Percentiles rank a stretch among this genome's conserved stretches.
These are phyloP conservation scores for Odontocolon sp. DNA, from an alignment of 2,888 invertebrate genomes.

Conservation along the genomic window DNA sequence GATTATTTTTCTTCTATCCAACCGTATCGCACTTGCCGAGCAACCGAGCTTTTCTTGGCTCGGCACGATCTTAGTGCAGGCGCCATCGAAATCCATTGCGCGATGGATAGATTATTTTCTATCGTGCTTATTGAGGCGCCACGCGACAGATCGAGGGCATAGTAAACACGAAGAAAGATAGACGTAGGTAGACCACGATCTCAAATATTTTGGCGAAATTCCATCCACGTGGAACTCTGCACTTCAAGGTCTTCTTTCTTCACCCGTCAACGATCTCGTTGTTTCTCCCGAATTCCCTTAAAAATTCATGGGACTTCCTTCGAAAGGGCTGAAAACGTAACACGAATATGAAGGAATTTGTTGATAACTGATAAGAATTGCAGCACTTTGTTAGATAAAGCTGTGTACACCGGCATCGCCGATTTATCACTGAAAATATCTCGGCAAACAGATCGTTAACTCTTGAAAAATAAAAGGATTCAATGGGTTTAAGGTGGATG, in stretches of 20 bases:
- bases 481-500: background rate
- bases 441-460: conserved; percentile 12
- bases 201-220: conserved; percentile 37
- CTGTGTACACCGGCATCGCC: too few relatives aligned
- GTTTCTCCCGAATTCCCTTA: too few relatives aligned
- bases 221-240: conserved; percentile 38
- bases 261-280: too few relatives aligned
- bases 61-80: conserved; percentile 16
- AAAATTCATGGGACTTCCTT: too few relatives aligned
- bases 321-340: too few relatives aligned
- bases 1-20: conserved; percentile 44
- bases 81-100: conserved; percentile 14
- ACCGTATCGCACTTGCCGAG: background rate
- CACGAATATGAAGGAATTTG: too few relatives aligned
- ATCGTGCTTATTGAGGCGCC: conserved; percentile 41
- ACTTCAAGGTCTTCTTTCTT: conserved; percentile 12
- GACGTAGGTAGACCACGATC: conserved; percentile 6
- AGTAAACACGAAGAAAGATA: background rate
- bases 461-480: background rate
- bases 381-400: too few relatives aligned
- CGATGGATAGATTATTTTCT: conserved; percentile 43
- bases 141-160: conserved; percentile 7
- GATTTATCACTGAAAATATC: background rate
- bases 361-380: too few relatives aligned
- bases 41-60: conserved; percentile 33